Conservation (phyloP, 2,888 invertebrate species). For the Rhodophaea formosa region DNA sequence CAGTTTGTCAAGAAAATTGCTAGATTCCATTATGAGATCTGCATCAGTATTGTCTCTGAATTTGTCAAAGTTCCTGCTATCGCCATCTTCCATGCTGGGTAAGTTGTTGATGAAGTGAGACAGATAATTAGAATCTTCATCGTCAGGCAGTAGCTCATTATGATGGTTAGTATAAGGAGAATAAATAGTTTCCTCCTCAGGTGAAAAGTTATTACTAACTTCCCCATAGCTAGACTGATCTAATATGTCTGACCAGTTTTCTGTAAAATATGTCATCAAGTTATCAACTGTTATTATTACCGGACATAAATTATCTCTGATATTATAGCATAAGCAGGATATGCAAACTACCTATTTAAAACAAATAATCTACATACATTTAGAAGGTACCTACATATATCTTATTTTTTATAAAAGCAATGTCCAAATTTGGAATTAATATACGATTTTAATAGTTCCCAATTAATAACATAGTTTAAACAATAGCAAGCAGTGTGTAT, state of each 20-base stretch:
- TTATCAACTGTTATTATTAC: neutral
- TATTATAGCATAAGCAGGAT: neutral
- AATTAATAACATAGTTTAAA: neutral
- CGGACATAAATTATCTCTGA: neutral
- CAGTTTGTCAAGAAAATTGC: conserved; percentile 72
- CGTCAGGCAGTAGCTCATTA: conserved; percentile 56
- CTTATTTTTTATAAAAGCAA: no score
- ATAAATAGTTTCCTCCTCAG: conserved; percentile 68
- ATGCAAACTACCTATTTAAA: neutral
- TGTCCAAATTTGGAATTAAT: no score
- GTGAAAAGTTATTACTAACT: conserved; percentile 58
- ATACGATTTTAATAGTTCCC: neutral
- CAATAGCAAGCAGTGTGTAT: neutral
- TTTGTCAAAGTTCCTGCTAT: conserved; percentile 56
- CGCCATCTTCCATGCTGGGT: conserved; percentile 64
- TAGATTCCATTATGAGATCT: conserved; percentile 75
- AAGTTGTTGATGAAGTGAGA: conserved; percentile 66
- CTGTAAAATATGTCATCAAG: conserved; percentile 42
- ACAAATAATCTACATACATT: neutral
- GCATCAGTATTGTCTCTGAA: conserved; percentile 63
- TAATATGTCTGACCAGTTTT: conserved; percentile 75
- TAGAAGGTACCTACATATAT: no score
- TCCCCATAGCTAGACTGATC: conserved; percentile 71
- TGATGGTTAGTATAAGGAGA: conserved; percentile 56
- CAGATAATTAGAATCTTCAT: conserved; percentile 63